Base-by-base conservation (phyloP, 2,113 vertebrate genomes). In the Barnardius zonarius region DNA sequence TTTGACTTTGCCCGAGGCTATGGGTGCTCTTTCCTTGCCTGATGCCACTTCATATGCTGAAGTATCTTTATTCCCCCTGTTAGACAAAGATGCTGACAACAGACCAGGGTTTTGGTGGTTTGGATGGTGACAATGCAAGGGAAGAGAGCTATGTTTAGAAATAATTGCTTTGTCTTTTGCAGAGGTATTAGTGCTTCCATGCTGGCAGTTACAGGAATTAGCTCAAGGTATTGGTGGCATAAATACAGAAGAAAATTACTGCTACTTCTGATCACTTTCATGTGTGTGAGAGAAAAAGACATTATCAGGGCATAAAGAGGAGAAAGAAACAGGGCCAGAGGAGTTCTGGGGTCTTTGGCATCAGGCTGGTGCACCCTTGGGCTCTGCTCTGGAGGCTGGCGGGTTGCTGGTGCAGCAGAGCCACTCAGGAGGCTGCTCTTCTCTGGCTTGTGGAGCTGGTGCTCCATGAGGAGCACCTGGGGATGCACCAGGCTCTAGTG, bases 121-220 rank as follows among this genome's bases (percentile, higher is more conserved):
- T 59, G 9, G 86, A 33, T 46, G 83, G 94, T 93, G 92, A 93
- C 93, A 87, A 59, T 9, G 87, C 33, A 24, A 90, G 87, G 94
- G 52, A 75, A 75, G 31, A 92, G 16, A 88, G 94, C 94, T 96
- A 72, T 87, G 97, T 96, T 97, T 97, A 97, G 97, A 96, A 93
- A 93, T 95, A 97, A 96, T 97, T 96, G 90, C 90, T 97, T 95
- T 96, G 96, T 96, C 94, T 95, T 93, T 97, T 80, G 82, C 80
- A 67, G 94, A 96, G 95, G 93, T 95, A 88, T 92, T 95, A 93
- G 88, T 69, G 78, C 61, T 37, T 93, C 83, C 86, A 85, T 51
- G 89, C 92, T 79, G 91, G 93, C 88, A 91, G 92, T 43, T n/a
- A 39, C 72, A 91, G 64, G 91, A 93, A 93, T 97, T 86, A 97